Conservation (phyloP, 92 coral and sea anemone genomes). For the Zoanthus sansibaricus region DNA sequence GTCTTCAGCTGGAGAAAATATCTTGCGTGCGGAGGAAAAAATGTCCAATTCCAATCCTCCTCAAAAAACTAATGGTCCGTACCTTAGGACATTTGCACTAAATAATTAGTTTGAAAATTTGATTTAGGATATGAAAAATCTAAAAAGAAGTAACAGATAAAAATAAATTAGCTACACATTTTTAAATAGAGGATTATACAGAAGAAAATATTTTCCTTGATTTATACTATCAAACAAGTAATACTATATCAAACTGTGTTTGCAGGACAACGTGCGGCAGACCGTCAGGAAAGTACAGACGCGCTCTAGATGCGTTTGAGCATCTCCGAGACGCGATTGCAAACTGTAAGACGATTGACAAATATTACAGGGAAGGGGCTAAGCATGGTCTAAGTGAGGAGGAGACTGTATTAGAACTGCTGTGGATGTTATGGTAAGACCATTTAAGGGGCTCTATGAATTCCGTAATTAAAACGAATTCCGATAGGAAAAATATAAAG, state of each 20-base stretch:
- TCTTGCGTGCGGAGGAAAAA: too few relatives aligned
- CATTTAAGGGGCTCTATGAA: neutral
- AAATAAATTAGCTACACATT: too few relatives aligned
- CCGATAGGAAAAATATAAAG: neutral
- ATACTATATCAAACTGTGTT: neutral
- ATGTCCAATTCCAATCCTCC: too few relatives aligned
- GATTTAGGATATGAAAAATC: too few relatives aligned
- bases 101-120: too few relatives aligned
- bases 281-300: slow-evolving; percentile 76
- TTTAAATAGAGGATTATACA: too few relatives aligned
- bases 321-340: slow-evolving; percentile 81
- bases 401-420: slow-evolving; percentile 80
- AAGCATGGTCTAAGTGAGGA: slow-evolving; percentile 76
- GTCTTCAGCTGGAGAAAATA: too few relatives aligned
- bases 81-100: too few relatives aligned
- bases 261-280: slow-evolving; percentile 76
- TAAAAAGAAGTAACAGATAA: too few relatives aligned
- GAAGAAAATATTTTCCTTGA: neutral
- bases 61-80: too few relatives aligned
- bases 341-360: slow-evolving; percentile 75
- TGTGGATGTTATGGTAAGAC: slow-evolving; percentile 89
- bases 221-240: neutral
- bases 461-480: too few relatives aligned
- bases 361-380: slow-evolving; percentile 68
- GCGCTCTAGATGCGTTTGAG: slow-evolving; percentile 84